A percentile compares a stretch with the other conserved stretches of the same genome.
phyloP scores from a whole-genome alignment of 2,888 invertebrate species.

The Standfussiana lucernea region DNA sequence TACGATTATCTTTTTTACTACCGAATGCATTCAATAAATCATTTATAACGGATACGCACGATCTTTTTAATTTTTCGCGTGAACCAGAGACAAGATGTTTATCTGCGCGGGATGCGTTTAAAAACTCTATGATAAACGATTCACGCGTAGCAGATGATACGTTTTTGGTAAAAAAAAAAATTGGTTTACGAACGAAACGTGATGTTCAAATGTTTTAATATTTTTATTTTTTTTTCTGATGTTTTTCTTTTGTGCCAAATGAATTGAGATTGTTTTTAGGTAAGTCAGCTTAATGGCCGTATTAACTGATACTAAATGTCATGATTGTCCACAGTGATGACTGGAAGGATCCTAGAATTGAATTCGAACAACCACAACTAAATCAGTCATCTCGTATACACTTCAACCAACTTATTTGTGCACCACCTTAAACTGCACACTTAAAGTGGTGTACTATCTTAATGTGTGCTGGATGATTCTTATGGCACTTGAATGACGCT shows the following conservation, averaged over 20 bases:
- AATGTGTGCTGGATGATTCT: no score
- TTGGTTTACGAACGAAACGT: conserved; percentile 59
- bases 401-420: no score
- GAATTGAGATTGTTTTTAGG: neutral
- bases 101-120: conserved; percentile 67
- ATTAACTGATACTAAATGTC: neutral
- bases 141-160: conserved; percentile 67
- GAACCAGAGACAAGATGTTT: conserved; percentile 67
- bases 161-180: conserved; percentile 64
- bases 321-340: neutral
- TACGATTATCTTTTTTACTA: conserved; percentile 21
- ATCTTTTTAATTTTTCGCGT: conserved; percentile 72
- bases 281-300: neutral
- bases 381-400: no score
- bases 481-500: no score
- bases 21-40: conserved; percentile 58
- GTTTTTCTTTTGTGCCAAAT: neutral
- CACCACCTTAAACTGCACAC: no score
- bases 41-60: conserved; percentile 64
- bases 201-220: conserved; percentile 43
- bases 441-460: no score
- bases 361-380: no score
- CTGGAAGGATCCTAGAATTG: no score
- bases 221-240: neutral
- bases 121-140: conserved; percentile 70